Base-by-base conservation (phyloP, 2,113 vertebrate genomes). In the Burhinus oedicnemus region DNA sequence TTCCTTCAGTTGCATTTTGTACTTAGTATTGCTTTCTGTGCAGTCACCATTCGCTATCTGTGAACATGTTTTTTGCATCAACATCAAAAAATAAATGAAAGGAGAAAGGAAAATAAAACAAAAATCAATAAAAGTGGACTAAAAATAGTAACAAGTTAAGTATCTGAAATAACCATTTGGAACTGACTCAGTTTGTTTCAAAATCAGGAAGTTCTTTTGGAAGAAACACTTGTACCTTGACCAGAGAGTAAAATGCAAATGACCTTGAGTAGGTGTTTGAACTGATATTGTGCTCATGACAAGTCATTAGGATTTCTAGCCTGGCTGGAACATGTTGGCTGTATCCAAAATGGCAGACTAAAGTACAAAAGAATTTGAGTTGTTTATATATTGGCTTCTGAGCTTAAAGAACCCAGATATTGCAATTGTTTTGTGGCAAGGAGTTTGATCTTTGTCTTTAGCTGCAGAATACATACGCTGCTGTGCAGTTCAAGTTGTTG, bases 21-120 rank as follows among this genome's bases (percentile, higher is more conserved):
- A 15, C 23, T 5, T 62, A 0, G 21, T n/a, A 0, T 27, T 78
- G 8, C 18, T 72, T 79, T 65, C 22, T 77, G 10, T 66, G 30
- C 42, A 34, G 25, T 81, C 13, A 18, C 25, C 11, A 69, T 52
- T 85, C 25, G 21, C 7, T 18, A 11, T 72, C 8, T 38, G 9
- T 89, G 38, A 47, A 36, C 6, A 30, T 36, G 11, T 29, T 29
- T 93, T 64, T 57, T 87, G 14, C 42, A 64, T 82, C 26, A 84
- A 20, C 8, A 71, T 14, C 38, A 68, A 57, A 91, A 62, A 40
- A 40, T 40, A 40, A 11, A 40, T 40, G 11, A 36, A 5, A 1
- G 12, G 4, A 75, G 4, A 75, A 5, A 1, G 12, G 4, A 75
- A 4, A 75, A 27, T 49, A 65, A 36, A 27, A 49, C 2, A 44